These are phyloP conservation scores for Rallus crepitans DNA, from an alignment of 2,797 vertebrate species.

Conservation along the genomic window DNA sequence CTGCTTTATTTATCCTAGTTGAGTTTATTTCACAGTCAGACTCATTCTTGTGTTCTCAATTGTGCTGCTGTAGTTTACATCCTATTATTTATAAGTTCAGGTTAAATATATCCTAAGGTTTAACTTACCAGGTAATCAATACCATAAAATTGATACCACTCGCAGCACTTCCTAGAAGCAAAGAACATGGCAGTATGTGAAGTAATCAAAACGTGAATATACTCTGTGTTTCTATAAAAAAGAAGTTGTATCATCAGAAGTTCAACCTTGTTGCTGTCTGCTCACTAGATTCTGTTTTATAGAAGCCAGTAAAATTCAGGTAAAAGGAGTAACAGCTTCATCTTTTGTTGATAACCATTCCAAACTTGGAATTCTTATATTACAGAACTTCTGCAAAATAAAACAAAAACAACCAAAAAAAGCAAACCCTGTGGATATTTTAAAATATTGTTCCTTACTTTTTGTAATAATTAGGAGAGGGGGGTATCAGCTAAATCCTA, in stretches of 20 bases:
- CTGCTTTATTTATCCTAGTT: slow-evolving; percentile 57
- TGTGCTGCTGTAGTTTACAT: neutral
- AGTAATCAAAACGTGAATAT: neutral
- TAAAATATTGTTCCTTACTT: neutral
- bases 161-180: neutral
- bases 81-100: neutral
- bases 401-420: neutral
- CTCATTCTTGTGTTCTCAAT: neutral
- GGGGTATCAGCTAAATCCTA: neutral
- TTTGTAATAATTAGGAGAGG: too few relatives aligned
- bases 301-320: neutral
- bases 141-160: neutral
- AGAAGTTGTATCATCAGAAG: neutral
- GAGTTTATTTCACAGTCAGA: slow-evolving; percentile 32
- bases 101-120: neutral
- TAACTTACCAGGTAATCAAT: neutral
- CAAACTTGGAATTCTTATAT: neutral
- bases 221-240: neutral
- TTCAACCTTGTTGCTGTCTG: neutral
- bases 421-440: neutral
- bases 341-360: neutral
- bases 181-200: neutral
- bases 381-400: neutral
- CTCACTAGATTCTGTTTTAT: neutral
- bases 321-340: neutral